A percentile compares a stretch with the other conserved stretches of the same genome.
These are phyloP conservation scores for Tetrax tetrax DNA, from an alignment of 2,113 vertebrate species.

Conservation along the genomic window DNA sequence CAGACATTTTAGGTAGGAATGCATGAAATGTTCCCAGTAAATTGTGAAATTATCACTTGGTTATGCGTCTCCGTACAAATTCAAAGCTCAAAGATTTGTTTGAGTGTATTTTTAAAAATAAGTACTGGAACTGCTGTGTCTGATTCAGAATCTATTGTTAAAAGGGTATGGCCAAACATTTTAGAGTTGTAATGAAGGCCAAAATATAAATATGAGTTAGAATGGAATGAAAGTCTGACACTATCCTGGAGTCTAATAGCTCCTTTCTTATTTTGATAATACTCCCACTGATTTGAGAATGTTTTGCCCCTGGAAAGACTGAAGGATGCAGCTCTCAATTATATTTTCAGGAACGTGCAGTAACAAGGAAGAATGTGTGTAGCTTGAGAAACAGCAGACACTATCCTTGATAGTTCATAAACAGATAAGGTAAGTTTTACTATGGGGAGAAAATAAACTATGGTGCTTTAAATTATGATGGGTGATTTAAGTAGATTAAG, in stretches of 20 bases:
- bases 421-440: slow-evolving; percentile 21
- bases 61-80: background rate
- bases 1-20: background rate
- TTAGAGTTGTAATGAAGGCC: background rate
- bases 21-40: background rate
- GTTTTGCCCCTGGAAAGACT: background rate
- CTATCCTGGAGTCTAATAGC: background rate
- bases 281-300: background rate
- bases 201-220: background rate
- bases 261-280: background rate
- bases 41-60: background rate
- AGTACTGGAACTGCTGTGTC: background rate
- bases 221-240: background rate
- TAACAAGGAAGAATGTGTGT: background rate
- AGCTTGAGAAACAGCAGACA: slow-evolving; percentile 21
- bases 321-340: background rate
- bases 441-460: slow-evolving; percentile 16
- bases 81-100: background rate
- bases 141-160: background rate
- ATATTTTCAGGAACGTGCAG: background rate
- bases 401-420: background rate
- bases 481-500: background rate
- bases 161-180: background rate
- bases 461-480: background rate
- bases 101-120: background rate